A percentile compares a stretch with the other conserved stretches of the same genome.
Conservation (phyloP, 2,113 vertebrate species). For the Puntigrus tetrazona region DNA sequence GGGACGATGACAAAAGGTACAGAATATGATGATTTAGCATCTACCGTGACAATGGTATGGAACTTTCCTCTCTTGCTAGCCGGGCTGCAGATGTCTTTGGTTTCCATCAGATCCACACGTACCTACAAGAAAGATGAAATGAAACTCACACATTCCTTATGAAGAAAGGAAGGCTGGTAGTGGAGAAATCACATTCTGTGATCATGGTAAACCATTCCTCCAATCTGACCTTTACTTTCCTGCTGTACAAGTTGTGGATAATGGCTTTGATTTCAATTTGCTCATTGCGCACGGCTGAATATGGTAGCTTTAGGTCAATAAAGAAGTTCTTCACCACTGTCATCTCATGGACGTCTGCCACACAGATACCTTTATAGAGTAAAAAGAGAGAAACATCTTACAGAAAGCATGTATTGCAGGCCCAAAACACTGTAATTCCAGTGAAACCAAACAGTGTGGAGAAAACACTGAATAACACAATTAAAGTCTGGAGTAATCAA, state of each 20-base stretch:
- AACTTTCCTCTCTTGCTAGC: constrained; percentile 72
- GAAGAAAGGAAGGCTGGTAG: neutral
- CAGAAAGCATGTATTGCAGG: neutral
- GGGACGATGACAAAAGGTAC: constrained; percentile 84
- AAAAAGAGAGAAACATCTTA: neutral
- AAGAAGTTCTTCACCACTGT: constrained; percentile 83
- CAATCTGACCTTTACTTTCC: constrained; percentile 3
- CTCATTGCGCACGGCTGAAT: constrained; percentile 74
- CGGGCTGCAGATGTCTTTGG: constrained; percentile 78
- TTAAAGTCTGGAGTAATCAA: neutral
- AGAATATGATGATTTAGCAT: constrained; percentile 52
- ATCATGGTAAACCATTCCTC: neutral
- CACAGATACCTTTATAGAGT: constrained; percentile 80
- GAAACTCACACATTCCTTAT: neutral
- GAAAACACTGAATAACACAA: neutral
- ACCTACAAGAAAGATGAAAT: constrained; percentile 71
- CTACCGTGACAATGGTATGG: constrained; percentile 64
- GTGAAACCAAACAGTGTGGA: neutral
- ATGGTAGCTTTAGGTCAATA: constrained; percentile 78
- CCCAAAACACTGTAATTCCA: neutral
- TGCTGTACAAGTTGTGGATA: constrained; percentile 66
- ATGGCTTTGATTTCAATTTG: constrained; percentile 78
- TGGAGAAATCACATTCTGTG: neutral
- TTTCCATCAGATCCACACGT: constrained; percentile 76
- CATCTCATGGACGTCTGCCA: constrained; percentile 81